A percentile compares a stretch with the other conserved stretches of the same genome.
Conservation (phyloP, 2,888 invertebrate genomes). For the Cephus rjabovi region DNA sequence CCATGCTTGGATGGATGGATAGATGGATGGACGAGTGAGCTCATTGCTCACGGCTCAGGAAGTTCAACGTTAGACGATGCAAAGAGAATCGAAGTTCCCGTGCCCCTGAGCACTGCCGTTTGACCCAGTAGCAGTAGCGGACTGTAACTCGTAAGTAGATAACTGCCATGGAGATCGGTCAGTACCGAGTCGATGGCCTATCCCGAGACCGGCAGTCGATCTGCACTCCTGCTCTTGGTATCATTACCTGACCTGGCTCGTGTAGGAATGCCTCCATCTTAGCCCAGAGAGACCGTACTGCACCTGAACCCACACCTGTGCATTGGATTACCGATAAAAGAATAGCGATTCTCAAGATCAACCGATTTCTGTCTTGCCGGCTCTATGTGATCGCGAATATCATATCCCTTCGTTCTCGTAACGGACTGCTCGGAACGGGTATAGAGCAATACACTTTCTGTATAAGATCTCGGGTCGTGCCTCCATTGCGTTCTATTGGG, state of each 20-base stretch:
- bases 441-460: background rate
- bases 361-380: background rate
- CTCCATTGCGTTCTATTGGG: slow-evolving; percentile 13
- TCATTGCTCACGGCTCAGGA: background rate
- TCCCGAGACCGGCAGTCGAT: slow-evolving; percentile 16
- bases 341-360: background rate
- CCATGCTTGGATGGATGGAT: background rate
- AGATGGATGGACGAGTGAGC: background rate
- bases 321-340: background rate
- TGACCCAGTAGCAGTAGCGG: slow-evolving; percentile 55
- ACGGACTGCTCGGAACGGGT: background rate
- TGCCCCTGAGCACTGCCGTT: slow-evolving; percentile 51
- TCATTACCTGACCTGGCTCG: slow-evolving; percentile 49
- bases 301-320: background rate
- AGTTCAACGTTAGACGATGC: background rate
- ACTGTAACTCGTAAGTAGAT: slow-evolving; percentile 55
- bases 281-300: background rate
- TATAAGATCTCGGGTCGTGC: slow-evolving; percentile 7
- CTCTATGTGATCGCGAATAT: background rate
- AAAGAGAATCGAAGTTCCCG: slow-evolving; percentile 41
- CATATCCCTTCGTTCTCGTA: background rate
- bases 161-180: slow-evolving; percentile 51
- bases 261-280: slow-evolving; percentile 47
- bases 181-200: slow-evolving; percentile 37
- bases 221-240: slow-evolving; percentile 38